These are phyloP conservation scores for Carduelis carduelis DNA, from an alignment of 2,797 vertebrate species.

Conservation along the genomic window DNA sequence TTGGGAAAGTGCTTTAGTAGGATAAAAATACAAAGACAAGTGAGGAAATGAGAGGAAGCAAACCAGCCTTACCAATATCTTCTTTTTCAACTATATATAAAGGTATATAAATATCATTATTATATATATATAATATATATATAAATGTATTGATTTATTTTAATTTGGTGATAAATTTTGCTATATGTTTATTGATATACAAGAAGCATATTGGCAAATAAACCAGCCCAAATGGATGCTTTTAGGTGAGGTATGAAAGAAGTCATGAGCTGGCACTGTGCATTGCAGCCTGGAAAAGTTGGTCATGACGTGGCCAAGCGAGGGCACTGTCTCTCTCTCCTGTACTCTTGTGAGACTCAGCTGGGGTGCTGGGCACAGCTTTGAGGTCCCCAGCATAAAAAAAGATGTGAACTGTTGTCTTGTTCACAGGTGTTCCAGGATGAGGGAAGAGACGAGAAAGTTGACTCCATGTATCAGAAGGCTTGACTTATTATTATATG, in stretches of 20 bases:
- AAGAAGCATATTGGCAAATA: not conserved
- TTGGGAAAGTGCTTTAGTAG: not conserved
- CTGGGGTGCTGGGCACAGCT: not conserved
- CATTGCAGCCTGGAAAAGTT: fast-evolving
- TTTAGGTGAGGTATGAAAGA: not conserved
- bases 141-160: not conserved
- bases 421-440: no score
- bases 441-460: no score
- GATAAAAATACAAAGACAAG: not conserved
- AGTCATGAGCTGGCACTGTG: not conserved
- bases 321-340: fast-evolving
- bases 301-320: fast-evolving
- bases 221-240: fast-evolving
- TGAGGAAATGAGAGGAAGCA: not conserved
- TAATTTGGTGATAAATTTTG: not conserved
- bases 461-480: no score
- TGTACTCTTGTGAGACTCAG: fast-evolving
- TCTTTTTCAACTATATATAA: not conserved
- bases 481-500: no score
- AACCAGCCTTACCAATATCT: not conserved
- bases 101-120: not conserved
- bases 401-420: no score
- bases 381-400: fast-evolving
- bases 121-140: no score
- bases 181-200: not conserved